These are phyloP conservation scores for Lepidotrigona ventralis DNA, from an alignment of 1,140 invertebrate species.

Conservation along the genomic window DNA sequence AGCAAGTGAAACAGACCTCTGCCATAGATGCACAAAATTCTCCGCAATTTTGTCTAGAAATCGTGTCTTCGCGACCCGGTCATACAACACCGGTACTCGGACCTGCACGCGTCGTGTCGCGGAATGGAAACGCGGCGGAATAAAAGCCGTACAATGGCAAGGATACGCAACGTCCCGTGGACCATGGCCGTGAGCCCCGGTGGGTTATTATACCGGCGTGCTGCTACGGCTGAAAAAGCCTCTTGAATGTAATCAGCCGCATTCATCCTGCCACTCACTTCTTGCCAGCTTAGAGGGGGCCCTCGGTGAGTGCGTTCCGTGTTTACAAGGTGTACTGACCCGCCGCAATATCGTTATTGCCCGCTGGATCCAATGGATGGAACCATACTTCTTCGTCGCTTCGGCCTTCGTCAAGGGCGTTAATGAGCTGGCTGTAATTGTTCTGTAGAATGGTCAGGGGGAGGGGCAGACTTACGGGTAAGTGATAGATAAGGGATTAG, in stretches of 20 bases:
- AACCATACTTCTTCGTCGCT: conserved; percentile 5
- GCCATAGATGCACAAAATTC: no score
- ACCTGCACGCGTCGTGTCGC: conserved; percentile 35
- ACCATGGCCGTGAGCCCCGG: conserved; percentile 18
- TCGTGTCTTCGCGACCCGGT: conserved; percentile 3
- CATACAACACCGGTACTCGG: conserved; percentile 34
- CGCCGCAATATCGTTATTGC: conserved; percentile 47
- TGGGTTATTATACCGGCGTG: conserved; percentile 48
- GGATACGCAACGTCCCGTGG: conserved; percentile 32
- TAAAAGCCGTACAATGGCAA: conserved; percentile 37
- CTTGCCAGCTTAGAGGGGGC: conserved; percentile 50
- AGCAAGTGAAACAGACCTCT: no score
- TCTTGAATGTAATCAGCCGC: conserved; percentile 54
- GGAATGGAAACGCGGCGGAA: conserved; percentile 33
- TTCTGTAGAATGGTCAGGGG: not conserved
- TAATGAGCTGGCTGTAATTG: not conserved
- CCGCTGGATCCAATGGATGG: conserved; percentile 32
- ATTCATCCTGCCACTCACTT: conserved; percentile 55
- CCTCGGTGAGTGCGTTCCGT: conserved; percentile 35
- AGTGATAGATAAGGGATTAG: not conserved
- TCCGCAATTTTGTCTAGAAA: no score
- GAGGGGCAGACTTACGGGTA: not conserved
- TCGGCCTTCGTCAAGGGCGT: conserved; percentile 33
- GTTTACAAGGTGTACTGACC: conserved; percentile 53
- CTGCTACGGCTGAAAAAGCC: conserved; percentile 44